phyloP scores from a whole-genome alignment of 2,113 vertebrate species.

The Hepsetus odoe region DNA sequence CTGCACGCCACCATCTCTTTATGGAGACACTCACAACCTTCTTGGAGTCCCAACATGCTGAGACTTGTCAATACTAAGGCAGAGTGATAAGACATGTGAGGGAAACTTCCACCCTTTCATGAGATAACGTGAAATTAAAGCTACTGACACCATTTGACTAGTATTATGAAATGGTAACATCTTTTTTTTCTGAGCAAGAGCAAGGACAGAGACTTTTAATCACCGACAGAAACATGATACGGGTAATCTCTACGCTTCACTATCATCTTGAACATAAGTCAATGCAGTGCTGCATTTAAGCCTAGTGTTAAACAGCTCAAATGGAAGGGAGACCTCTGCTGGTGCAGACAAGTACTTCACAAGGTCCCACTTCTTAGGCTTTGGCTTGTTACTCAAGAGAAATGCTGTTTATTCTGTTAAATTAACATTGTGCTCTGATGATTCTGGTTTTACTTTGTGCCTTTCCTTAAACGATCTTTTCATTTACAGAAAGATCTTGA shows the following conservation, averaged over 20 bases:
- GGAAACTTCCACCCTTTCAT: neutral
- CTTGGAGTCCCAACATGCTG: neutral
- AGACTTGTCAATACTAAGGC: conserved; percentile 31
- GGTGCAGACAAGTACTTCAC: conserved; percentile 46
- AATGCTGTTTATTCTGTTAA: neutral
- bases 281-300: conserved; percentile 25
- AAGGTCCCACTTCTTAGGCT: neutral
- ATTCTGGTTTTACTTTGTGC: neutral
- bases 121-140: conserved; percentile 25
- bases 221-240: neutral
- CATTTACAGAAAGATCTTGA: neutral
- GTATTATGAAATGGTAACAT: neutral
- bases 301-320: conserved; percentile 49
- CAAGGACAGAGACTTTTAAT: neutral
- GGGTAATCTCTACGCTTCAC: neutral
- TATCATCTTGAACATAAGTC: conserved; percentile 20
- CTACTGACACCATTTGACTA: neutral
- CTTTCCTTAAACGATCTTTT: neutral
- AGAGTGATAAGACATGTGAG: conserved; percentile 25
- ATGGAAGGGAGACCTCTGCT: conserved; percentile 63
- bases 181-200: neutral
- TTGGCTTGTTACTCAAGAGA: neutral
- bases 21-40: conserved; percentile 25
- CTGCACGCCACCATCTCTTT: conserved; percentile 11
- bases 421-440: neutral